Conservation (phyloP, 2,797 vertebrate species). For the Sebastes itinus region DNA sequence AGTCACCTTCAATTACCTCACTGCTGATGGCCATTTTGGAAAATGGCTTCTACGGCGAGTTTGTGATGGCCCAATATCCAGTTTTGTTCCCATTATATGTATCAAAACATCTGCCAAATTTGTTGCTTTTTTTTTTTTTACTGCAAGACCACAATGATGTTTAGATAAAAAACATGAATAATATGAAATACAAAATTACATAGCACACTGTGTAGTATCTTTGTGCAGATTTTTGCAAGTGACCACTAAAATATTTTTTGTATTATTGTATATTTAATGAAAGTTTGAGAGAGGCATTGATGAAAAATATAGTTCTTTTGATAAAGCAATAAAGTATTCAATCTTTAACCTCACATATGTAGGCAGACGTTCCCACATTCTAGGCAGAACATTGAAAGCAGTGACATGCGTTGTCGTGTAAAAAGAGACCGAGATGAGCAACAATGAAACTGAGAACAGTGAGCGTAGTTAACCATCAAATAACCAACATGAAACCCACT, state of each 20-base stretch:
- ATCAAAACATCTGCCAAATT: too few relatives aligned
- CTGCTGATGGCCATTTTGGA: too few relatives aligned
- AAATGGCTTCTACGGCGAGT: too few relatives aligned
- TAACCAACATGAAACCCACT: conserved; percentile 8
- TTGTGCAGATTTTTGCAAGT: neutral
- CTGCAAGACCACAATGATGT: neutral
- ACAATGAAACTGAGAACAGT: conserved; percentile 35
- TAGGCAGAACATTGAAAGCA: neutral
- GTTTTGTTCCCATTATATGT: too few relatives aligned
- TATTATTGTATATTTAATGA: neutral
- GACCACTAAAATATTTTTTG: neutral
- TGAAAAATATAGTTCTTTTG: neutral
- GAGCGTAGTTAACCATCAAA: conserved; percentile 14
- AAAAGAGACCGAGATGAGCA: conserved; percentile 13
- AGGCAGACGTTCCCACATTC: neutral
- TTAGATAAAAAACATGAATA: neutral
- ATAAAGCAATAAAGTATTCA: neutral
- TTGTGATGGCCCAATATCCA: too few relatives aligned
- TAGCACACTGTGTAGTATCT: neutral
- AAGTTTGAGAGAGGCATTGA: neutral
- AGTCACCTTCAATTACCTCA: neutral
- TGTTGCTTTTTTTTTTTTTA: too few relatives aligned
- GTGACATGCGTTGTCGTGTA: neutral
- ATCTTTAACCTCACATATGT: neutral
- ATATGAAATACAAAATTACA: neutral